phyloP scores from a whole-genome alignment of 2,113 vertebrate genomes.

The Siphamia tubifer region DNA sequence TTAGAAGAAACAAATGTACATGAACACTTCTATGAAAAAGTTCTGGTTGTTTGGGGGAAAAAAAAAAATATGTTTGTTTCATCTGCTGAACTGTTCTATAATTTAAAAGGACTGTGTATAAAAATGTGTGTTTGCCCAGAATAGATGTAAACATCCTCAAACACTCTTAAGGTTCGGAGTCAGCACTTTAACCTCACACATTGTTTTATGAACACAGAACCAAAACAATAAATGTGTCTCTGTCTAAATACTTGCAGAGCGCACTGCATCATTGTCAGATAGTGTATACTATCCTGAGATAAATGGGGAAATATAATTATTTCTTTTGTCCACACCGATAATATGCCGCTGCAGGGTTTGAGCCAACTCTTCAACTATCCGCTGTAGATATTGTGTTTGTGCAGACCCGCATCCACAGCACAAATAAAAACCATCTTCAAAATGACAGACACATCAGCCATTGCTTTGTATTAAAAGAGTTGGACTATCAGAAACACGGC shows the following conservation, averaged over 20 bases:
- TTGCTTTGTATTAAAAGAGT: not conserved
- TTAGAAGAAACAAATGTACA: no score
- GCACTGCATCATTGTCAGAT: slow-evolving; percentile 1
- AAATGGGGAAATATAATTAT: slow-evolving; percentile 47
- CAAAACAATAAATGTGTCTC: not conserved
- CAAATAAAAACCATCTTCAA: not conserved
- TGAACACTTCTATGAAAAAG: no score
- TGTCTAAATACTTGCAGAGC: not conserved
- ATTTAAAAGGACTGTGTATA: not conserved
- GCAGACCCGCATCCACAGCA: not conserved
- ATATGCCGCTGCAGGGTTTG: not conserved
- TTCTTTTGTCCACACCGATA: slow-evolving; percentile 38
- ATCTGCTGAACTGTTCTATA: not conserved
- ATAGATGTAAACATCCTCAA: not conserved
- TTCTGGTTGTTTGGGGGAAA: no score
- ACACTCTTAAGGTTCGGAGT: not conserved
- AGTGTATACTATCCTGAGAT: slow-evolving; percentile 18
- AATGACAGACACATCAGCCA: slow-evolving; percentile 6
- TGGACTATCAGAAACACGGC: no score
- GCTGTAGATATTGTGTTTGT: slow-evolving; percentile 7
- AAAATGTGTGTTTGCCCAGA: not conserved
- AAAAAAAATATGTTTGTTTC: no score
- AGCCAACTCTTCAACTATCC: not conserved
- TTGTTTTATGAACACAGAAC: not conserved
- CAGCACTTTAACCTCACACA: not conserved